Percentiles rank a stretch among this genome's conserved stretches.
These are phyloP conservation scores for Hydropsyche tenuis DNA, from an alignment of 1,140 invertebrate species.

Conservation along the genomic window DNA sequence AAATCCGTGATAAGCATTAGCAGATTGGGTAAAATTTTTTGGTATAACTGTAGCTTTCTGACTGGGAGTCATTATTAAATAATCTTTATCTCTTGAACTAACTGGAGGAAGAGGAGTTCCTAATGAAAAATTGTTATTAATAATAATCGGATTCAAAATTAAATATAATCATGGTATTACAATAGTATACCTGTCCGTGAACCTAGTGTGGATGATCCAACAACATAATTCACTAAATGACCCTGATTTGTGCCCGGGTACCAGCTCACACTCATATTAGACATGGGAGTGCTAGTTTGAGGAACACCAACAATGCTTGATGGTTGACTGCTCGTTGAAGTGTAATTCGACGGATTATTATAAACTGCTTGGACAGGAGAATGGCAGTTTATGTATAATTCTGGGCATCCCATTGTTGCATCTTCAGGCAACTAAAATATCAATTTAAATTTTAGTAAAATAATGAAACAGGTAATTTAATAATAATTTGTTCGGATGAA, in stretches of 20 bases:
- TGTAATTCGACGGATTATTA: constrained; percentile 29
- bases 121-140: constrained; percentile 28
- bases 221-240: constrained; percentile 38
- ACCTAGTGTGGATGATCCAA: constrained; percentile 33
- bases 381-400: constrained; percentile 41
- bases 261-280: constrained; percentile 33
- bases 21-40: constrained; percentile 41
- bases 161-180: not conserved
- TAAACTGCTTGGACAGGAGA: constrained; percentile 42
- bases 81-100: constrained; percentile 44
- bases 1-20: constrained; percentile 39
- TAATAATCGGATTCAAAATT: not conserved
- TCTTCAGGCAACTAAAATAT: constrained; percentile 31
- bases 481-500: no score
- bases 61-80: constrained; percentile 45
- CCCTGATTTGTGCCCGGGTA: constrained; percentile 26
- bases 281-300: constrained; percentile 25
- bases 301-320: not conserved
- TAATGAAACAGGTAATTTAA: no score
- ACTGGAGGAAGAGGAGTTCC: constrained; percentile 38
- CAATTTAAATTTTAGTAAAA: not conserved
- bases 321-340: constrained; percentile 22
- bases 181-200: constrained; percentile 42
- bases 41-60: constrained; percentile 47
- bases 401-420: constrained; percentile 24